Conservation (phyloP, 2,888 invertebrate species). For the Electrophaes corylata region DNA sequence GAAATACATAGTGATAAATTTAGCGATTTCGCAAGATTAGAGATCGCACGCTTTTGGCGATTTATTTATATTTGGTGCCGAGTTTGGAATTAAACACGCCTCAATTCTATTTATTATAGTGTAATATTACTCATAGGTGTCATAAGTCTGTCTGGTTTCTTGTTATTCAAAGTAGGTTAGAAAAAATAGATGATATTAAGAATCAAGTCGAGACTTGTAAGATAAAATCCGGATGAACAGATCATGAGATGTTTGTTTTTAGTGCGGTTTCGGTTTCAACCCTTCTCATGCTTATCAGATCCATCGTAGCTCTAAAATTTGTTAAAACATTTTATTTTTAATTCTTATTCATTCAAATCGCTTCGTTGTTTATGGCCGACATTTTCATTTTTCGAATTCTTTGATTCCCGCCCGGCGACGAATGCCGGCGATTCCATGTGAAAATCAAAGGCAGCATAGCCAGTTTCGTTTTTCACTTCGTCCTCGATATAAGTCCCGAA, state of each 20-base stretch:
- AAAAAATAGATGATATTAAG: conserved; percentile 59
- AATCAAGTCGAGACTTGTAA: conserved; percentile 77
- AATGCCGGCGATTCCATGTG: conserved; percentile 76
- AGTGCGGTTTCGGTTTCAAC: conserved; percentile 76
- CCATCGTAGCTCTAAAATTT: conserved; percentile 72
- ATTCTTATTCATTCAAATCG: conserved; percentile 81
- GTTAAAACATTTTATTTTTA: conserved; percentile 74
- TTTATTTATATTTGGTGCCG: conserved; percentile 57
- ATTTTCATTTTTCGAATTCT: conserved; percentile 83
- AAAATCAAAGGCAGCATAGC: conserved; percentile 70
- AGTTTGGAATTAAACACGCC: conserved; percentile 58
- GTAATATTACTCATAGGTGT: conserved; percentile 64
- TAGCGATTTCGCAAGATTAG: conserved; percentile 46
- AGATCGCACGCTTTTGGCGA: conserved; percentile 33
- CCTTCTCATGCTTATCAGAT: conserved; percentile 80
- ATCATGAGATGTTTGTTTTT: conserved; percentile 72
- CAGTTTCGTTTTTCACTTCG: conserved; percentile 72
- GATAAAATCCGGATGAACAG: conserved; percentile 72
- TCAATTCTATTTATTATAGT: conserved; percentile 57
- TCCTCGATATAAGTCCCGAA: conserved; percentile 69
- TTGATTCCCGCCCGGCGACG: conserved; percentile 55
- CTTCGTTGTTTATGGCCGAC: conserved; percentile 82
- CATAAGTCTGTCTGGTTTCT: conserved; percentile 57
- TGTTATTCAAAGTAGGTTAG: conserved; percentile 64
- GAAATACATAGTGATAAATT: conserved; percentile 40